Conservation (phyloP, 2,113 vertebrate genomes). For the Excalfactoria chinensis region DNA sequence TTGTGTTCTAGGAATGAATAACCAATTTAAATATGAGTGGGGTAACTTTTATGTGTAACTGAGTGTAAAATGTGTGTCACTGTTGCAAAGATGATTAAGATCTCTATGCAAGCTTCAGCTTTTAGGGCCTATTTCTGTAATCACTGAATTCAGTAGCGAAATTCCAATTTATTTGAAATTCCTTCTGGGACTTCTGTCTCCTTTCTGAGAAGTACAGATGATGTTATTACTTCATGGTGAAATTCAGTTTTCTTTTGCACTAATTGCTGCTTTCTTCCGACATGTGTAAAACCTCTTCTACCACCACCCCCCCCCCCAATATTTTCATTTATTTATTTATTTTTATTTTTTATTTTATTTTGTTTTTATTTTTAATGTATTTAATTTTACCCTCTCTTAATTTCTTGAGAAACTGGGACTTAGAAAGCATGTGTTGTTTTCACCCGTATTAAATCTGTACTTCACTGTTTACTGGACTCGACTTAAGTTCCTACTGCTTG, state of each 20-base stretch:
- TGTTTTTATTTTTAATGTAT: background rate
- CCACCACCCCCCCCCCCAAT: too few species aligned
- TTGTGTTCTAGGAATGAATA: background rate
- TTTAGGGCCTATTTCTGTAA: background rate
- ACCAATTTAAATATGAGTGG: background rate
- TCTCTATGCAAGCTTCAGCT: background rate
- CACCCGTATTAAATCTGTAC: background rate
- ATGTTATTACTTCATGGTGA: background rate
- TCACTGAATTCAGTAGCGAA: background rate
- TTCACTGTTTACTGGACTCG: background rate
- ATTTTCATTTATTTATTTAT: too few species aligned
- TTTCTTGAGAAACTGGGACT: background rate
- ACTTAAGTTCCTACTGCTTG: background rate
- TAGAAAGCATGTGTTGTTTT: background rate
- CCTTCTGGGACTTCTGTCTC: background rate
- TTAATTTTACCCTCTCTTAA: background rate
- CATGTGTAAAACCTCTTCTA: background rate
- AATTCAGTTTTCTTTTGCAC: background rate
- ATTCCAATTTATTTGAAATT: background rate
- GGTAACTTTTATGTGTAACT: background rate
- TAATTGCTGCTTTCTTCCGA: background rate
- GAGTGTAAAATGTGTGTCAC: background rate
- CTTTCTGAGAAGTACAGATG: background rate
- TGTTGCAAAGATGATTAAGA: background rate
- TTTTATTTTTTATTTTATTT: too few species aligned